Evolutionary conservation across 2,797 vertebrate species (phyloP).

Genomic region (Podargus strigoides): DNA sequence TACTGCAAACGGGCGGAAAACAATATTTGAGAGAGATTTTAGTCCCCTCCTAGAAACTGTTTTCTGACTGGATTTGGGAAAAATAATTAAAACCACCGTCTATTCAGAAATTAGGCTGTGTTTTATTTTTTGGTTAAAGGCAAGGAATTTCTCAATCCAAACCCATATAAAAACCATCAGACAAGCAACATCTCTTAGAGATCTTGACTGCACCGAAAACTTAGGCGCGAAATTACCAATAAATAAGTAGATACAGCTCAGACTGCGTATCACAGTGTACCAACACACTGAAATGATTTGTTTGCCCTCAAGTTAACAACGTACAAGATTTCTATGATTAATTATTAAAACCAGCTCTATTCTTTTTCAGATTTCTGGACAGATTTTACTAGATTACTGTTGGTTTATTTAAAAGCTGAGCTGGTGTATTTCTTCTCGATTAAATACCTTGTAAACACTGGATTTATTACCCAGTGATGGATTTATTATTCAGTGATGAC

Average conservation of each 20-base stretch:
- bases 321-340: neutral
- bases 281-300: neutral
- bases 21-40: neutral
- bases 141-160: neutral
- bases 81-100: neutral
- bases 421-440: neutral
- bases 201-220: neutral
- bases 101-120: neutral
- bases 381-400: neutral
- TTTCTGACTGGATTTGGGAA: neutral
- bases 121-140: neutral
- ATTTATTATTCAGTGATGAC: constrained; percentile 26
- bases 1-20: neutral
- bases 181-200: neutral
- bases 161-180: neutral
- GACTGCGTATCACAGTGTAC: neutral
- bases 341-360: neutral
- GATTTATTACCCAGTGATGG: constrained; percentile 40
- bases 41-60: neutral
- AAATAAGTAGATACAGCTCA: neutral
- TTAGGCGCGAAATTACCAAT: neutral
- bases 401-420: constrained; percentile 10
- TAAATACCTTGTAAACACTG: constrained; percentile 50
- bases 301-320: neutral
- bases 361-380: neutral